phyloP scores from a whole-genome alignment of 2,797 vertebrate genomes.

The Podarcis lilfordi region DNA sequence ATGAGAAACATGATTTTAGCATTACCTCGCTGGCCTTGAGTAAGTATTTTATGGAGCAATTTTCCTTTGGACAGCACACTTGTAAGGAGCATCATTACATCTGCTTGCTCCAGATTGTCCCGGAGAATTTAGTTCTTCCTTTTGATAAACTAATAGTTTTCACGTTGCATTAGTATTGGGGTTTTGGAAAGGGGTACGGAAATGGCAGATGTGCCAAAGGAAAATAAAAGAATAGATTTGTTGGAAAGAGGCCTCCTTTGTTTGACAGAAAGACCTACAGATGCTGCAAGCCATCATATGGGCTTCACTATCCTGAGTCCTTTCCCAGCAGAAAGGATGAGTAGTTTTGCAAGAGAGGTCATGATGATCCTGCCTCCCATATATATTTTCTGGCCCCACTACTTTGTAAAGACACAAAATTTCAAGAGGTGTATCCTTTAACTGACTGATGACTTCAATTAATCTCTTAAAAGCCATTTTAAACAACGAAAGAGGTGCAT shows the following conservation, averaged over 20 bases:
- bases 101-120: slow-evolving; percentile 46
- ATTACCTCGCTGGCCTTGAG: slow-evolving; percentile 55
- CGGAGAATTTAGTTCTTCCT: slow-evolving; percentile 39
- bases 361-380: background rate
- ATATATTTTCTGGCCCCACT: background rate
- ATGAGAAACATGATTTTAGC: slow-evolving; percentile 43
- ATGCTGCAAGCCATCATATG: background rate
- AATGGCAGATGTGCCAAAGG: fast-evolving
- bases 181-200: fast-evolving
- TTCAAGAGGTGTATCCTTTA: background rate
- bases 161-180: slow-evolving; percentile 3
- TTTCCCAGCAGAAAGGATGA: background rate
- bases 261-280: background rate
- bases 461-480: background rate
- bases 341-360: background rate
- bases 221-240: background rate
- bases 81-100: slow-evolving; percentile 45
- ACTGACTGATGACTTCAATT: background rate
- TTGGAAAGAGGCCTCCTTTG: background rate
- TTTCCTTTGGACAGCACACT: slow-evolving; percentile 64
- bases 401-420: background rate
- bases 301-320: background rate
- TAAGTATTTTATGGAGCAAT: slow-evolving; percentile 63
- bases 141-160: slow-evolving; percentile 28
- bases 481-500: no score